phyloP scores from a whole-genome alignment of 2,888 invertebrate genomes.

The Myopa testacea region DNA sequence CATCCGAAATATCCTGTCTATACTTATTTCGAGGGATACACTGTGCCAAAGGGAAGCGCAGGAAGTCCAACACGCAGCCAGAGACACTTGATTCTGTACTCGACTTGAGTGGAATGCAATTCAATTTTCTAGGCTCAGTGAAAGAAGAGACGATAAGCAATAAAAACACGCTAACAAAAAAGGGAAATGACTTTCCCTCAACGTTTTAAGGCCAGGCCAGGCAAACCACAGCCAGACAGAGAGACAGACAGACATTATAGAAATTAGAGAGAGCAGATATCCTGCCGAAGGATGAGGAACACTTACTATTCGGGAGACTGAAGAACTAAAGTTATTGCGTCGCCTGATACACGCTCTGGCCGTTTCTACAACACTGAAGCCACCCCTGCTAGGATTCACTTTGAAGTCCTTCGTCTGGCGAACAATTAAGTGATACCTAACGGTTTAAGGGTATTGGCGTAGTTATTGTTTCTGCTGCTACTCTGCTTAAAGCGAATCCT shows the following conservation, averaged over 20 bases:
- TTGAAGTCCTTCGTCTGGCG: not conserved
- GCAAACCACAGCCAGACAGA: not conserved
- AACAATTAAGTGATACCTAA: not conserved
- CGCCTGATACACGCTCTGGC: no score
- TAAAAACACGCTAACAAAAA: not conserved
- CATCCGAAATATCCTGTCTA: no score
- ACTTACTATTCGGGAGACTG: not conserved
- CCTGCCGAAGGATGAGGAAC: not conserved
- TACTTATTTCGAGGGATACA: not conserved
- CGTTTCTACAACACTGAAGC: not conserved
- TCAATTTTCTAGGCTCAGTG: conserved; percentile 41
- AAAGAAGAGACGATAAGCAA: not conserved
- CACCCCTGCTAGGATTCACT: not conserved
- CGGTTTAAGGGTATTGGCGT: not conserved
- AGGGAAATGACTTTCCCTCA: conserved; percentile 3
- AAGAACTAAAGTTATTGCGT: no score
- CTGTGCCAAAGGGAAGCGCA: not conserved
- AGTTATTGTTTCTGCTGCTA: no score
- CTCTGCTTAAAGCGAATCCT: not conserved
- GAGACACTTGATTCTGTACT: conserved; percentile 8
- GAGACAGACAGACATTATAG: conserved; percentile 1
- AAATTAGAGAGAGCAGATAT: not conserved
- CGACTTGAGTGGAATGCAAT: conserved; percentile 40
- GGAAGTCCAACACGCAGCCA: not conserved
- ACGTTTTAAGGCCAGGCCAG: not conserved